Percentiles rank a stretch among this genome's conserved stretches.
These are phyloP conservation scores for Chlorops oryzae DNA, from an alignment of 1,140 invertebrate genomes.

Conservation along the genomic window DNA sequence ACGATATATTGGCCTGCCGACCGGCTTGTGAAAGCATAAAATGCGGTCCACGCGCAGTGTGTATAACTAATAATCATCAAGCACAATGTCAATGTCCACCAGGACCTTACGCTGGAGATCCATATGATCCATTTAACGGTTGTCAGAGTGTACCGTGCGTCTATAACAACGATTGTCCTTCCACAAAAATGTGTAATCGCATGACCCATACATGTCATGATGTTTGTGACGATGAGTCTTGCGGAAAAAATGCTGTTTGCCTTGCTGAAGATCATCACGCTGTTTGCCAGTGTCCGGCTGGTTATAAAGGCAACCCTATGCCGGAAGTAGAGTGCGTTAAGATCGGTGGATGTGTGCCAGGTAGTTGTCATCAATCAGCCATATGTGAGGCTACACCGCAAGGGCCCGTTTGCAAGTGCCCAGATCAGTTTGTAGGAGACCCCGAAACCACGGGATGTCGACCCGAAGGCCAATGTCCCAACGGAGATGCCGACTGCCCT, in stretches of 20 bases:
- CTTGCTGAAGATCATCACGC: conserved; percentile 75
- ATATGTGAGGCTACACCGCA: conserved; percentile 63
- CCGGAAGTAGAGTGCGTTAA: conserved; percentile 71
- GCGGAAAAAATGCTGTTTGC: conserved; percentile 82
- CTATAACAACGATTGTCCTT: conserved; percentile 74
- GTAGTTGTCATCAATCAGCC: conserved; percentile 74
- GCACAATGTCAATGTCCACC: conserved; percentile 82
- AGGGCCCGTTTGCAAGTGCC: conserved; percentile 69
- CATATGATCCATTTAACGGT: conserved; percentile 65
- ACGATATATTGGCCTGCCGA: conserved; percentile 55
- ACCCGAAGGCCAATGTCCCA: conserved; percentile 63
- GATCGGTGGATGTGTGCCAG: conserved; percentile 63
- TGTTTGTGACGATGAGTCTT: conserved; percentile 73
- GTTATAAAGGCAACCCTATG: conserved; percentile 70
- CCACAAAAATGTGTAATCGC: conserved; percentile 71
- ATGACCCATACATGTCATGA: conserved; percentile 75
- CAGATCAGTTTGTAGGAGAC: conserved; percentile 67
- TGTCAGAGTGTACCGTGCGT: conserved; percentile 77
- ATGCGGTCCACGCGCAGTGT: conserved; percentile 80
- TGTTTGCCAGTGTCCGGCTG: conserved; percentile 77
- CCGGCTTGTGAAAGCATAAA: conserved; percentile 67
- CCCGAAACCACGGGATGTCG: conserved; percentile 65
- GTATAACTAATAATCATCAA: conserved; percentile 79
- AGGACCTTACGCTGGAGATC: conserved; percentile 76
- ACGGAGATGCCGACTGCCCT: conserved; percentile 70